These are phyloP conservation scores for Drosophila nigrodunni DNA, from an alignment of 1,140 invertebrate genomes.

Conservation along the genomic window DNA sequence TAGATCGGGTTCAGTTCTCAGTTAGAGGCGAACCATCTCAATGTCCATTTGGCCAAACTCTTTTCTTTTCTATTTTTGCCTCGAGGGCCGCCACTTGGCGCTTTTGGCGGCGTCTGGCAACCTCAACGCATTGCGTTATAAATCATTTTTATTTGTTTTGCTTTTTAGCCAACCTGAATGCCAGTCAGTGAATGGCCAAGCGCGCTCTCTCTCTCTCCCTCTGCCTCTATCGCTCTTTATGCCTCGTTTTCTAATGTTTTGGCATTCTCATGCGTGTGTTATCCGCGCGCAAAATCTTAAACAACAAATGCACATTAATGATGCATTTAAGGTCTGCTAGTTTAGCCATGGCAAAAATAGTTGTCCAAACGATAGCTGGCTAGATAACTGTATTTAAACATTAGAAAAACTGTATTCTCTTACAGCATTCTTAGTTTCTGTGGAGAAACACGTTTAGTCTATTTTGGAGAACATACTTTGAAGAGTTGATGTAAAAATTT, in stretches of 20 bases:
- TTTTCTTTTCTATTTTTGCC: conserved; percentile 29
- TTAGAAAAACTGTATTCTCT: no score
- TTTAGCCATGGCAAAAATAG: conserved; percentile 32
- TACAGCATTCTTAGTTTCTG: no score
- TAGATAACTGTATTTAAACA: not conserved
- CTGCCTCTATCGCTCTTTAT: no score
- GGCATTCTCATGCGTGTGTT: conserved; percentile 68
- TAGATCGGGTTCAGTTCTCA: conserved; percentile 1
- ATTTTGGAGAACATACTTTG: no score
- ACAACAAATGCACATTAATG: conserved; percentile 79
- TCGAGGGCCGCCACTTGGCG: conserved; percentile 67
- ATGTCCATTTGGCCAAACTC: conserved; percentile 63
- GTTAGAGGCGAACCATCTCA: conserved; percentile 55
- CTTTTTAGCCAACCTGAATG: conserved; percentile 51
- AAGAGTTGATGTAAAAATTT: no score
- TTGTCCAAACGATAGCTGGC: not conserved
- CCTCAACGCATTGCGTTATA: conserved; percentile 81
- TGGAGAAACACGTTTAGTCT: no score
- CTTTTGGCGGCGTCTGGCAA: conserved; percentile 77
- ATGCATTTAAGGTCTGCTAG: conserved; percentile 60
- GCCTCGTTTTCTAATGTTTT: conserved; percentile 50
- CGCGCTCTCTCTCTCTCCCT: conserved; percentile 1
- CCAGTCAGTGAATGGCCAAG: conserved; percentile 40
- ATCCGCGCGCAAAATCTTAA: conserved; percentile 67
- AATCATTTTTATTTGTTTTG: conserved; percentile 83